Conservation (phyloP, 2,888 invertebrate species). For the Pardosa pseudoannulata region DNA sequence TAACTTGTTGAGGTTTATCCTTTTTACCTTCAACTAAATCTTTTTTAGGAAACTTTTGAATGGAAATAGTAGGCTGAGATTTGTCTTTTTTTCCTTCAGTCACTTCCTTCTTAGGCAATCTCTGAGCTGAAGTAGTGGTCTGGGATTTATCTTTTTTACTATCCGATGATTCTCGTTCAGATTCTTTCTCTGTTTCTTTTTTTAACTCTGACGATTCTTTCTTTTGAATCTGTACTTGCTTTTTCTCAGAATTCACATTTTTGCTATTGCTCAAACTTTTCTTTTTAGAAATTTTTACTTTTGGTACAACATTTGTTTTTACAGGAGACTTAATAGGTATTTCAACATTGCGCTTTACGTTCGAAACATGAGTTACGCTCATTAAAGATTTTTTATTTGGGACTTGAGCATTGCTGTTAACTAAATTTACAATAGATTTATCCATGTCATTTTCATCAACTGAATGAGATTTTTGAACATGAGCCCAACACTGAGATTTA, state of each 20-base stretch:
- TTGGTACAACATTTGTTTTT: slow-evolving; percentile 22
- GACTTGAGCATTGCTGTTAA: not conserved
- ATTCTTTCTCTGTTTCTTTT: slow-evolving; percentile 2
- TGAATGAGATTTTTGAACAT: slow-evolving; percentile 61
- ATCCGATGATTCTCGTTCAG: not conserved
- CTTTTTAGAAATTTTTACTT: slow-evolving; percentile 36
- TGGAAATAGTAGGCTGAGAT: not conserved
- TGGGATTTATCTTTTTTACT: not conserved
- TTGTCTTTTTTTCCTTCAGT: not conserved
- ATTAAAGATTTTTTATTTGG: not conserved
- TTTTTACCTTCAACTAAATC: slow-evolving; percentile 5
- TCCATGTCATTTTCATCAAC: slow-evolving; percentile 42
- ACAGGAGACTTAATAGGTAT: not conserved
- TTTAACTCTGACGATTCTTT: not conserved
- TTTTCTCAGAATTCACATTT: not conserved
- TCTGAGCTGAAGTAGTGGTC: no score
- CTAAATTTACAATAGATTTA: slow-evolving; percentile 44
- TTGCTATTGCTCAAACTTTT: not conserved
- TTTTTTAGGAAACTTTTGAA: not conserved
- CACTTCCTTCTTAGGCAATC: not conserved
- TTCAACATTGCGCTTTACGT: not conserved
- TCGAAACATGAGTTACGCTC: no score
- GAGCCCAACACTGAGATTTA: slow-evolving; percentile 63
- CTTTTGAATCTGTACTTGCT: not conserved
- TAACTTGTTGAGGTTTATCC: slow-evolving; percentile 17